Evolutionary conservation across 2,797 vertebrate species (phyloP), one percentile per base, ranked within the genome.

Genomic region (Euphonia xanthogaster): DNA sequence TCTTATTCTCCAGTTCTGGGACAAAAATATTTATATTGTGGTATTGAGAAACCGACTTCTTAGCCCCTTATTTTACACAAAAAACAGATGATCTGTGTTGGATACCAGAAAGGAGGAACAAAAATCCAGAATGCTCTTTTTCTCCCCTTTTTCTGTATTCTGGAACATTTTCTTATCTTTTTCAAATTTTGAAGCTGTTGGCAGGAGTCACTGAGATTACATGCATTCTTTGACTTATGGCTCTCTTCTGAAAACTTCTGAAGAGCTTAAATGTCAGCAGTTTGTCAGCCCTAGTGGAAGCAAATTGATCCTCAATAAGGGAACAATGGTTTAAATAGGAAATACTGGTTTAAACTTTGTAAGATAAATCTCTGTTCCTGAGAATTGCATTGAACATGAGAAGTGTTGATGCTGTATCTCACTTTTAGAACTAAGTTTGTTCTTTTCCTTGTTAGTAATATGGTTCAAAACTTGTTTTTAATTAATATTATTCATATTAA

Each of bases 241-340:
- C 23, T 48, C 30, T 92, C 19, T 65, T 87, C 45, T 72, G 39
- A 87, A 85, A 86, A 67, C 31, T 75, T 90, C 62, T 84, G 27
- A 77, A 72, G 35, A 62, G 40, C 48, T 67, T 82, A 75, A 86
- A 88, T 79, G 53, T 57, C 73, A 80, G 47, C 51, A 68, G n/a
- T 62, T 92, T 90, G 50, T 84, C 63, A 92, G 44, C 10, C 27
- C 11, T 31, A 54, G 47, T 62, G 22, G 55, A 93, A 89, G 81
- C 7, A 75, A 57, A 75, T 37, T 66, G 51, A 73, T 80, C 24
- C 14, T 82, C 84, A 47, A 12, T 71, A 78, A 74, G 25, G 31
- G 24, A 85, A 83, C 39, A 67, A 53, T 31, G 20, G 21, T 80
- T 95, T 76, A 77, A 83, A 62, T 11, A 62, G 31, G 27, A 90